These are phyloP conservation scores for Drosophila mulleri DNA, from an alignment of 2,888 invertebrate species.

Conservation along the genomic window DNA sequence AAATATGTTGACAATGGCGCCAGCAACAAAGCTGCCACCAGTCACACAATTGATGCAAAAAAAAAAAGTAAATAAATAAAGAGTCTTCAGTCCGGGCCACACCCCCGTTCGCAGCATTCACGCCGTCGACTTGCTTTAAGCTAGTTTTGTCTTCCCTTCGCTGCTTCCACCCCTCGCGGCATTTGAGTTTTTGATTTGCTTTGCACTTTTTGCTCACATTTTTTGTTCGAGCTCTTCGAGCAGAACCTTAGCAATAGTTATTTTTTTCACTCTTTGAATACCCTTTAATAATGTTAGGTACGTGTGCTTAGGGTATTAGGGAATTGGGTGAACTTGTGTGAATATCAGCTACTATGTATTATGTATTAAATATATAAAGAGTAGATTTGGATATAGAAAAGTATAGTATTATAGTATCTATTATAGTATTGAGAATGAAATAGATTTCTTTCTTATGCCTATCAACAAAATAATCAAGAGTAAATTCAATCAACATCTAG, in stretches of 20 bases:
- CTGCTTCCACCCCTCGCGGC: constrained; percentile 69
- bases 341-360: too few relatives aligned
- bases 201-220: constrained; percentile 25
- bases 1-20: constrained; percentile 81
- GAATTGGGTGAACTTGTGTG: not conserved
- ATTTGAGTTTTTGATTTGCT: constrained; percentile 76
- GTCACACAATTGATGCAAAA: constrained; percentile 15
- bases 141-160: not conserved
- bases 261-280: constrained; percentile 17
- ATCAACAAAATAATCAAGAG: too few relatives aligned
- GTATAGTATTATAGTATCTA: too few relatives aligned
- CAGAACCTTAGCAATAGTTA: constrained; percentile 63
- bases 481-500: too few relatives aligned
- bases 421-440: too few relatives aligned
- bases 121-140: constrained; percentile 26
- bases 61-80: constrained; percentile 1
- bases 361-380: too few relatives aligned
- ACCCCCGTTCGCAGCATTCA: not conserved
- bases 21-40: constrained; percentile 63
- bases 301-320: too few relatives aligned
- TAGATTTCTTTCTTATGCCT: too few relatives aligned
- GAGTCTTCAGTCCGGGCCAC: constrained; percentile 10
- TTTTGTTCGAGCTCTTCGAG: constrained; percentile 59
- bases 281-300: not conserved
- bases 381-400: too few relatives aligned